Base-by-base conservation (phyloP, 2,113 vertebrate genomes). In the Nycticryphes semicollaris region DNA sequence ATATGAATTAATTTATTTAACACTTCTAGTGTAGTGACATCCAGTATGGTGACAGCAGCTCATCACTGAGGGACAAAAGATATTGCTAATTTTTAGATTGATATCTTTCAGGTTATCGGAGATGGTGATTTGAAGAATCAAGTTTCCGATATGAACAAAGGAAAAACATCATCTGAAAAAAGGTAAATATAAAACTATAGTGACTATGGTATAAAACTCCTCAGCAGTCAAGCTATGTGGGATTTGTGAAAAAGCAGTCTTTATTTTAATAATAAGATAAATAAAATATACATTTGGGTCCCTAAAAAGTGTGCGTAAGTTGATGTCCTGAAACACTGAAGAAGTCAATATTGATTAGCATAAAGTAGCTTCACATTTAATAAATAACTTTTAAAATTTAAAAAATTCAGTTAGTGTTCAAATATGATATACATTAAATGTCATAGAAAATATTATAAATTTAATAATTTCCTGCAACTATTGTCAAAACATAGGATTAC, bases 101-200 rank as follows among this genome's bases (percentile, higher is more conserved):
- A 56, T 88, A n/a, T 96, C 98, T 95, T 97, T 98, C 81, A 97
- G 99, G 94, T 95, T 95, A 86, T 97, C 73, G 98, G 97, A 98
- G 93, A 98, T 99, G 98, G 92, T 98, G 97, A 98, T 97, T 97
- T 98, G 97, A 98, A 86, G 81, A 95, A 96, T 70, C 93, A 83
- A 94, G 25, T 95, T 96, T 93, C 97, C 97, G 89, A 98, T 96
- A 99, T 99, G 99, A 99, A 98, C 98, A 99, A 99, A 98, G 96
- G 98, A 95, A 99, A 99, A 98, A 98, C 98, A 97, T 89, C 98
- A 89, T 90, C 98, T 87, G 99, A 99, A 94, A 99, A 99, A 98
- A 98, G 99, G 99, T 99, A 97, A 92, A 57, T 84, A 62, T n/a
- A 37, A 53, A 84, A 37, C 37, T 76, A 4, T 30, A 47, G 50